Evolutionary conservation across 1,140 invertebrate species (phyloP).

Genomic region (Scylla paramamosain): DNA sequence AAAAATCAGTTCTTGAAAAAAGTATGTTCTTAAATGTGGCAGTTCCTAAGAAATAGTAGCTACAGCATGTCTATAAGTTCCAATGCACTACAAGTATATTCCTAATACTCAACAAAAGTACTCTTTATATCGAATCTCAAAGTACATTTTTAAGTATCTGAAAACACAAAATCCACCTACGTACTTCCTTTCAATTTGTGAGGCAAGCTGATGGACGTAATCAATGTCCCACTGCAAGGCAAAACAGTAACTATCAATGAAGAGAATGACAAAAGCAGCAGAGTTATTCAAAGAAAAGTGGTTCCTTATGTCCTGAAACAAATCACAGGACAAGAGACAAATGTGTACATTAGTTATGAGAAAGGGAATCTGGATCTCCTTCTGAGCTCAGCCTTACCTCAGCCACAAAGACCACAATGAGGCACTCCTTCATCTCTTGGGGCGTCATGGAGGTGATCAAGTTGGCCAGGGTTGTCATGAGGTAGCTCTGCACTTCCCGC

Average conservation of each 20-base stretch:
- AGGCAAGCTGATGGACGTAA: constrained; percentile 78
- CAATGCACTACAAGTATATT: too few relatives aligned
- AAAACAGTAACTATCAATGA: constrained; percentile 61
- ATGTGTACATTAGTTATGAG: too few relatives aligned
- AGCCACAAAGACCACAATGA: constrained; percentile 95
- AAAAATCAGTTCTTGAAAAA: neutral
- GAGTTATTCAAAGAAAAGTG: too few relatives aligned
- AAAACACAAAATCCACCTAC: neutral
- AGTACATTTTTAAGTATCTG: too few relatives aligned
- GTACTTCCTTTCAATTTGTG: constrained; percentile 73
- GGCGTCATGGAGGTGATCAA: constrained; percentile 89
- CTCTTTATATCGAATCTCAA: too few relatives aligned
- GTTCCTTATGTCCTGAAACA: too few relatives aligned
- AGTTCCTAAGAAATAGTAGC: too few relatives aligned
- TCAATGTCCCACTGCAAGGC: constrained; percentile 80
- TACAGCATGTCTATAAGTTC: too few relatives aligned
- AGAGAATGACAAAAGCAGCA: constrained; percentile 1
- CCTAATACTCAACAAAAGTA: too few relatives aligned
- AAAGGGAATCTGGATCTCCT: too few relatives aligned
- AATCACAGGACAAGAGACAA: too few relatives aligned
- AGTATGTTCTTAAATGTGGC: too few relatives aligned
- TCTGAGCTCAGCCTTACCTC: constrained; percentile 83
- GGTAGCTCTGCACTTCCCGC: constrained; percentile 92
- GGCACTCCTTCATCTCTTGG: constrained; percentile 88
- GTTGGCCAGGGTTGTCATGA: constrained; percentile 93